phyloP scores from a whole-genome alignment of 2,797 vertebrate genomes.

The Neosilurus mollespiculum region DNA sequence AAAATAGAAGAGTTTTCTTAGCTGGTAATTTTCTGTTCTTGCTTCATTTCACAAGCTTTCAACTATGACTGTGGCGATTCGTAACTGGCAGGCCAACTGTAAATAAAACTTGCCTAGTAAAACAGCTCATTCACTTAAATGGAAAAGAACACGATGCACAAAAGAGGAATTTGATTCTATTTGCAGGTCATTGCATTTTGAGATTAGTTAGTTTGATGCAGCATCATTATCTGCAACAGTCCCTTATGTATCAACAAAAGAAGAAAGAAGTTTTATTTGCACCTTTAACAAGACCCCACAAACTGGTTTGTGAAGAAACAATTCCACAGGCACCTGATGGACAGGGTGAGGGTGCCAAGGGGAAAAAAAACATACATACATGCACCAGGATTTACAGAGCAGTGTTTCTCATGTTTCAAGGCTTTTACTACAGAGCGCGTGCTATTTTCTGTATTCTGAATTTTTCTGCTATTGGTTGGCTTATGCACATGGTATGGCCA shows the following conservation, averaged over 20 bases:
- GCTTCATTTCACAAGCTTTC: constrained; percentile 14
- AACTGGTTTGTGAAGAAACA: neutral
- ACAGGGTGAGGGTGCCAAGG: neutral
- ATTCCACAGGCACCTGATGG: neutral
- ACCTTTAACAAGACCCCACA: neutral
- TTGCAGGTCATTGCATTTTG: neutral
- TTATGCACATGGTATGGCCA: neutral
- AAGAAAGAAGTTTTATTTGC: neutral
- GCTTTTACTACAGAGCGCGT: neutral
- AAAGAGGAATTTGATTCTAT: neutral
- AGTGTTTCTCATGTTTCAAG: neutral
- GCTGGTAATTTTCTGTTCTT: constrained; percentile 8
- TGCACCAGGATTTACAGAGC: neutral
- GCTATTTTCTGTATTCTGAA: neutral
- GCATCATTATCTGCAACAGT: neutral
- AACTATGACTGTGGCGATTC: neutral
- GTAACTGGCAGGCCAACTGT: neutral
- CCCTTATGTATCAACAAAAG: neutral
- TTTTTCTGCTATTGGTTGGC: neutral
- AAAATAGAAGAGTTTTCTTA: neutral
- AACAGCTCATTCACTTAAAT: neutral
- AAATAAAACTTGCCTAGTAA: neutral
- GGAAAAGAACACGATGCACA: neutral
- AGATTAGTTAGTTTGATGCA: neutral
- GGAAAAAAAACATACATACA: neutral